Conservation (phyloP, 1,140 invertebrate species). For the Zaprionus inermis region DNA sequence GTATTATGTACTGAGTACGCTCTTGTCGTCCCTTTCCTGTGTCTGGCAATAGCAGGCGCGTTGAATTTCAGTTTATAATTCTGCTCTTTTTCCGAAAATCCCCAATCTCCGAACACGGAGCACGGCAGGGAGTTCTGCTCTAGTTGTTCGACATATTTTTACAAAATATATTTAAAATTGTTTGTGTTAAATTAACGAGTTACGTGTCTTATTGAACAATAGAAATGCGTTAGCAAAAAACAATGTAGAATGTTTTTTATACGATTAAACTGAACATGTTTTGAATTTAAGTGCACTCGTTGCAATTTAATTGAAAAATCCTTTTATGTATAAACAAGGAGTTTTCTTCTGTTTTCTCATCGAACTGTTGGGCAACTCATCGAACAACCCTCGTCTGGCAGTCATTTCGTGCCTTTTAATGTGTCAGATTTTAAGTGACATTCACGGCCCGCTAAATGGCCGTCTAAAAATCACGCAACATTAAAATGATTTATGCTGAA, state of each 20-base stretch:
- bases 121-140: background rate
- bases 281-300: background rate
- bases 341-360: background rate
- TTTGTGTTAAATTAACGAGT: background rate
- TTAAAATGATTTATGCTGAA: slow-evolving; percentile 80
- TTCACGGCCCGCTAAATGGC: slow-evolving; percentile 76
- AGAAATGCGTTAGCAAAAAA: background rate
- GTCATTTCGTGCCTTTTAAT: slow-evolving; percentile 60
- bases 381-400: slow-evolving; percentile 27
- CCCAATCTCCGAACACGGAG: too few relatives aligned
- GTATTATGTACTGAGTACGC: slow-evolving; percentile 63
- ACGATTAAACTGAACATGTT: background rate
- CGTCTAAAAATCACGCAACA: slow-evolving; percentile 81
- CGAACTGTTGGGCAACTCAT: background rate
- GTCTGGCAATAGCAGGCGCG: slow-evolving; percentile 51
- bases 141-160: background rate
- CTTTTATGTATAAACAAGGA: background rate
- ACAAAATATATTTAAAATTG: background rate
- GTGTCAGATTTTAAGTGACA: slow-evolving; percentile 79
- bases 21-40: slow-evolving; percentile 8
- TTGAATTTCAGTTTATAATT: slow-evolving; percentile 43
- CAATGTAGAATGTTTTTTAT: background rate
- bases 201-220: slow-evolving; percentile 6
- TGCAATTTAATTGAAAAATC: background rate
- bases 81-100: too few relatives aligned